Percentiles rank a stretch among this genome's conserved stretches.
These are phyloP conservation scores for Microdon myrmicae DNA, from an alignment of 2,888 invertebrate species.

Conservation along the genomic window DNA sequence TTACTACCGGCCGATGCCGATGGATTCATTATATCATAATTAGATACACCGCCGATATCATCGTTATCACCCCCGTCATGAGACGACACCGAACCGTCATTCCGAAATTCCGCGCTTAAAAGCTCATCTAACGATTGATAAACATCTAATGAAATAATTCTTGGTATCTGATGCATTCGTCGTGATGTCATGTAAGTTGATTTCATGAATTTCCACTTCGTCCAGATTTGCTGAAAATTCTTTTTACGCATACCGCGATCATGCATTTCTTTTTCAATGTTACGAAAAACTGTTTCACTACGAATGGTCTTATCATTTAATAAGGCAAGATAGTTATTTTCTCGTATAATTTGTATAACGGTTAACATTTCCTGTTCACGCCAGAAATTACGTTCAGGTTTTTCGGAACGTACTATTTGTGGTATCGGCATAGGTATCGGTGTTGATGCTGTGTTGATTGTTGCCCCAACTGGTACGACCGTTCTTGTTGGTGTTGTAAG, in stretches of 20 bases:
- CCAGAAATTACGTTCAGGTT: constrained; percentile 65
- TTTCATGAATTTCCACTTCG: constrained; percentile 66
- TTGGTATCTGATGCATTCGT: constrained; percentile 61
- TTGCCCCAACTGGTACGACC: constrained; percentile 13
- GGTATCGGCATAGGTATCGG: not conserved
- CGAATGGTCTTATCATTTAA: constrained; percentile 63
- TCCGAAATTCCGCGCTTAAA: constrained; percentile 53
- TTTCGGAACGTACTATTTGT: constrained; percentile 30
- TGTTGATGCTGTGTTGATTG: constrained; percentile 8
- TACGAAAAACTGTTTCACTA: constrained; percentile 63
- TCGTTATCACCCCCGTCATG: constrained; percentile 43
- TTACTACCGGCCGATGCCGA: constrained; percentile 27
- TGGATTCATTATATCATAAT: constrained; percentile 43
- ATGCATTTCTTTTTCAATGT: constrained; percentile 62
- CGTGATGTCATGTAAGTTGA: constrained; percentile 65
- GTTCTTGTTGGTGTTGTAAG: constrained; percentile 54
- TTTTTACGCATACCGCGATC: constrained; percentile 62
- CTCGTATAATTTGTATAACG: constrained; percentile 62
- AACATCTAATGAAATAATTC: constrained; percentile 60
- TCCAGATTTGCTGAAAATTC: constrained; percentile 65
- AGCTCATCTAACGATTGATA: constrained; percentile 60
- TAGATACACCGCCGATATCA: constrained; percentile 17
- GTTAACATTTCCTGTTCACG: constrained; percentile 63
- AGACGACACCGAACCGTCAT: constrained; percentile 47
- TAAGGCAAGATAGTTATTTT: constrained; percentile 60